Evolutionary conservation across 2,797 vertebrate genomes (phyloP), one percentile per base, ranked within the genome.

Genomic region (Chelon auratus): DNA sequence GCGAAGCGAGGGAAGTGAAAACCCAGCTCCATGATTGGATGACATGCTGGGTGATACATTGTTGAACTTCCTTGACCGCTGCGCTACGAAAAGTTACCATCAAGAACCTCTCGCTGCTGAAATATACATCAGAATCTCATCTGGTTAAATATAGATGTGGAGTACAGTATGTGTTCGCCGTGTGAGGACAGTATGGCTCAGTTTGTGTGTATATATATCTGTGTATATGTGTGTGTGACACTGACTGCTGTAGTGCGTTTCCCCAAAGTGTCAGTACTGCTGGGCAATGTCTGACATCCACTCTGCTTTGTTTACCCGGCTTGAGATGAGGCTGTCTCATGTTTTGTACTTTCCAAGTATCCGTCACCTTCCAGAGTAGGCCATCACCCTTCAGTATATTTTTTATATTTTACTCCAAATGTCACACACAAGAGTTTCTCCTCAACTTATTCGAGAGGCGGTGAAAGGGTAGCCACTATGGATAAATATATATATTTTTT

Each of bases 41-140:
- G 79, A 68, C 89, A 82, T 52, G 84, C 87, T 88, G 87, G 76
- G 84, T 87, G 86, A 90, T 86, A 61, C 87, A 85, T 78, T 62
- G 87, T 78, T 91, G 83, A 88, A 91, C 75, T 65, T 78, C 78
- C 80, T 75, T 86, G 88, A 91, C 87, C 54, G 87, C 90, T 90
- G 85, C 79, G 88, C 81, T 62, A 62, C n/a, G 37, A 80, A 26
- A 86, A 81, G 84, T 77, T 80, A 75, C 72, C 76, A 88, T 84
- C 77, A 82, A 89, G 82, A 83, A 73, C n/a, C 68, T 26, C 85
- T 82, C 56, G 13, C 57, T 76, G 64, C 63, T 85, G 80, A 90
- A 87, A 92, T 86, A 90, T 88, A 86, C 70, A 90, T 87, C 79
- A 88, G 81, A 75, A 77, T 76, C 45, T 69, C 36, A 24, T 75